Evolutionary conservation across 1,140 invertebrate species (phyloP).

Genomic region (Brachionus sp.): DNA sequence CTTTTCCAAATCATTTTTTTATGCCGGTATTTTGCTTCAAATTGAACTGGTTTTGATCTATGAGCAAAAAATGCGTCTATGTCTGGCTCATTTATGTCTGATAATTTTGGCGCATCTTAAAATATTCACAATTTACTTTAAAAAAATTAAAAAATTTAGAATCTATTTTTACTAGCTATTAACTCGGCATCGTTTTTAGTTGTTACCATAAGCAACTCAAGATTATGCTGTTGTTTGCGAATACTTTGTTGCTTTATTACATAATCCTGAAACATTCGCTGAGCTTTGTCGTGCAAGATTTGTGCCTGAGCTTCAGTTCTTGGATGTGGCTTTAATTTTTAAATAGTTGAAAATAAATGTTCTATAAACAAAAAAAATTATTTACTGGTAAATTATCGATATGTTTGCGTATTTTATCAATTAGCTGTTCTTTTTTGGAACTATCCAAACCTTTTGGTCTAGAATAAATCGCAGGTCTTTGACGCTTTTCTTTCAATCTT

Average conservation of each 20-base stretch:
- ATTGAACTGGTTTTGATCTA: slow-evolving; percentile 37
- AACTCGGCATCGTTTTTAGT: slow-evolving; percentile 36
- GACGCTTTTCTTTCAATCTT: background rate
- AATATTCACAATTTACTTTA: background rate
- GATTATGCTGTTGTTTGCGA: slow-evolving; percentile 17
- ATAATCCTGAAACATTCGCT: slow-evolving; percentile 33
- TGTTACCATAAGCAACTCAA: background rate
- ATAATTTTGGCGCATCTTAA: slow-evolving; percentile 28
- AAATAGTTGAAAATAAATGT: background rate
- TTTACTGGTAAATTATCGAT: slow-evolving; percentile 36
- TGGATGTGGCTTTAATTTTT: slow-evolving; percentile 4
- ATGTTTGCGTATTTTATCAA: slow-evolving; percentile 38
- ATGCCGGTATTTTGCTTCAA: slow-evolving; percentile 11
- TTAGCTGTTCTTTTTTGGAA: background rate
- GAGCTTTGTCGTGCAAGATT: slow-evolving; percentile 11
- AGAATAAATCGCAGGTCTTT: background rate
- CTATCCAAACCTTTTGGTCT: slow-evolving; percentile 2
- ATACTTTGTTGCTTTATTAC: slow-evolving; percentile 9
- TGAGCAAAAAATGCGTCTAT: background rate
- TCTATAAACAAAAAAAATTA: background rate
- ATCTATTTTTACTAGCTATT: background rate
- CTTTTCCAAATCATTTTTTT: background rate
- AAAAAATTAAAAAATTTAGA: background rate
- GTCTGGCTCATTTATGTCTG: slow-evolving; percentile 13
- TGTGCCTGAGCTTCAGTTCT: background rate